Base-by-base conservation (phyloP, 2,113 vertebrate genomes). In the Amblyopsis rosae region DNA sequence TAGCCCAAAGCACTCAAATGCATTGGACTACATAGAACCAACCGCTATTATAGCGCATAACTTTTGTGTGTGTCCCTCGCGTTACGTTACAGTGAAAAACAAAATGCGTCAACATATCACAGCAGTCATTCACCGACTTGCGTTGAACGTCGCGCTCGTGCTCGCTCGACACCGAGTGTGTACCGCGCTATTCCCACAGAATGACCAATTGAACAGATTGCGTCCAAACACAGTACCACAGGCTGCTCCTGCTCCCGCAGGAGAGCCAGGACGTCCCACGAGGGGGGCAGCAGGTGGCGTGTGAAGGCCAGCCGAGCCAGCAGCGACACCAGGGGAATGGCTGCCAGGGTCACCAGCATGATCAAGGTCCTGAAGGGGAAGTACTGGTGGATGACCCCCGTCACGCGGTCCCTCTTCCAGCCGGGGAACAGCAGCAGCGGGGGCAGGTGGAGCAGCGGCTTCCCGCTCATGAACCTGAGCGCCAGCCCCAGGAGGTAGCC, bases 401-500 rank as follows among this genome's bases (percentile, higher is more conserved):
- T 59, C 11, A n/a, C 3, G 6, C 13, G 17, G 17, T 53, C 62
- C 62, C 33, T 19, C 48, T 49, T 33, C 62, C 62, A 65, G 13
- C 62, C 62, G 19, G 62, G 62, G 19, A 64, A 64, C 11, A 51
- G 48, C n/a, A 64, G 62, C 5, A 53, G 48, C 1, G 62, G 48
- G 12, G 62, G 48, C 1, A 64, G 48, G 13, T 50, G 62, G 49
- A 64, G 49, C 2, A 51, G 48, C 7, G 62, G 62, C 19, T 64
- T 49, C 49, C 62, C 62, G 49, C 62, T 64, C 19, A 64, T 19
- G 6, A 51, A 7, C 19, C 59, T 19, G 15, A 62, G 59, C 3
- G 4, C 11, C 11, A 12, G 12, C 11, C 11, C 48, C 10, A 53
- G 17, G 26, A 51, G 10, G 48, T 33, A 50, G 26, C 90, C 91